These are phyloP conservation scores for Lasioglossum leucozonium DNA, from an alignment of 2,888 invertebrate genomes.

Conservation along the genomic window DNA sequence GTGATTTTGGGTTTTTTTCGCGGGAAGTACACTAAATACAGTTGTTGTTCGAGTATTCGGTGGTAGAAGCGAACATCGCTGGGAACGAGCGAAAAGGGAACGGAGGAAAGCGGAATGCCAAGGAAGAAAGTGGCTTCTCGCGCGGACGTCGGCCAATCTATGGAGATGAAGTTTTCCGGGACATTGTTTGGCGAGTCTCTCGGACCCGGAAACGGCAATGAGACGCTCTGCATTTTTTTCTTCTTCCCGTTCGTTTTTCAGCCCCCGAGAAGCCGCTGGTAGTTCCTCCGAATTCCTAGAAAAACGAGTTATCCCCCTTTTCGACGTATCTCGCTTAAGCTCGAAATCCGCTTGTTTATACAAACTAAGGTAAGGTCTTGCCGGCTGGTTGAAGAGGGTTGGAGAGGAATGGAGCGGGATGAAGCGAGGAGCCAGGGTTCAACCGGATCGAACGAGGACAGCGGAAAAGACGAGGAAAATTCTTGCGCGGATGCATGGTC, in stretches of 20 bases:
- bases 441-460: constrained; percentile 29
- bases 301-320: constrained; percentile 59
- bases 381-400: constrained; percentile 22
- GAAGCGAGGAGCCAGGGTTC: constrained; percentile 26
- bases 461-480: constrained; percentile 65
- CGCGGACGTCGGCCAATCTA: constrained; percentile 56
- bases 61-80: neutral
- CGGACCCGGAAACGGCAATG: constrained; percentile 73
- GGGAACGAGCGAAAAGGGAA: neutral
- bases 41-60: neutral
- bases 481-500: constrained; percentile 72
- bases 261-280: constrained; percentile 38
- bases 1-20: neutral
- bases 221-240: constrained; percentile 60
- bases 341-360: constrained; percentile 82
- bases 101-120: neutral
- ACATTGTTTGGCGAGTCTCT: constrained; percentile 71
- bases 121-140: constrained; percentile 18
- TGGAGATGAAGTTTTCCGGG: constrained; percentile 62
- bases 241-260: constrained; percentile 39
- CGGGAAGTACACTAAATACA: neutral
- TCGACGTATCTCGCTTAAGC: constrained; percentile 77
- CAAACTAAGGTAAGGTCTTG: constrained; percentile 73
- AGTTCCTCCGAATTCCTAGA: constrained; percentile 57
- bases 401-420: constrained; percentile 44